A percentile compares a stretch with the other conserved stretches of the same genome.
These are phyloP conservation scores for Tetragnatha versicolor DNA, from an alignment of 1,140 invertebrate genomes.

Conservation along the genomic window DNA sequence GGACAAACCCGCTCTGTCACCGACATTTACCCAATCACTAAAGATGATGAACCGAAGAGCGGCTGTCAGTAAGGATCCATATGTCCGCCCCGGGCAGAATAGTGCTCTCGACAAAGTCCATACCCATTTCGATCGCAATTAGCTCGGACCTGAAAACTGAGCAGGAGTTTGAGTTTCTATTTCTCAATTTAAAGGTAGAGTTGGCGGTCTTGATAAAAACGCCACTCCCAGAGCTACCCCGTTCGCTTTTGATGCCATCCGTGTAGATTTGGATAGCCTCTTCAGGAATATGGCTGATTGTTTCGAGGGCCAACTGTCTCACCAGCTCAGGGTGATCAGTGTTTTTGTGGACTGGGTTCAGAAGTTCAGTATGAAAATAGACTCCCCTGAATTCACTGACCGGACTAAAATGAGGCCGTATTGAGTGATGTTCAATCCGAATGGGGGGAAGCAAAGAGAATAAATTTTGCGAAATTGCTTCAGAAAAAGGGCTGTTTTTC, in stretches of 20 bases:
- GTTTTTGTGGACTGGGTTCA: neutral
- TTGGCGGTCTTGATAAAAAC: no score
- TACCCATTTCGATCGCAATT: neutral
- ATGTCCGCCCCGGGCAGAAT: no score
- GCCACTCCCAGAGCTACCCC: neutral
- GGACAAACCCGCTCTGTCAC: no score
- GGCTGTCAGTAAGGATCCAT: no score
- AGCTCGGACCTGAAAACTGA: conserved; percentile 5
- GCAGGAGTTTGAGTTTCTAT: neutral
- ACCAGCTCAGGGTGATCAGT: neutral
- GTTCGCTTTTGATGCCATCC: neutral
- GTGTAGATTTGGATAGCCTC: conserved; percentile 19
- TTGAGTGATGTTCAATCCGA: neutral
- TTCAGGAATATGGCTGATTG: no score
- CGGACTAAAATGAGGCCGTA: neutral
- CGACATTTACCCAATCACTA: no score
- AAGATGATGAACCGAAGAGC: no score
- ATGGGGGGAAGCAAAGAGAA: neutral
- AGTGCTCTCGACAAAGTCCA: no score
- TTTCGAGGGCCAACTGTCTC: conserved; percentile 6
- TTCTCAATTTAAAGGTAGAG: neutral
- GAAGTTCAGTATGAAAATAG: neutral
- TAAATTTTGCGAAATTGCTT: neutral
- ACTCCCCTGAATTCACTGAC: no score
- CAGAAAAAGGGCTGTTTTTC: conserved; percentile 17